A percentile compares a stretch with the other conserved stretches of the same genome.
Evolutionary conservation across 2,113 vertebrate genomes (phyloP).

Genomic region (Sialia sialis): DNA sequence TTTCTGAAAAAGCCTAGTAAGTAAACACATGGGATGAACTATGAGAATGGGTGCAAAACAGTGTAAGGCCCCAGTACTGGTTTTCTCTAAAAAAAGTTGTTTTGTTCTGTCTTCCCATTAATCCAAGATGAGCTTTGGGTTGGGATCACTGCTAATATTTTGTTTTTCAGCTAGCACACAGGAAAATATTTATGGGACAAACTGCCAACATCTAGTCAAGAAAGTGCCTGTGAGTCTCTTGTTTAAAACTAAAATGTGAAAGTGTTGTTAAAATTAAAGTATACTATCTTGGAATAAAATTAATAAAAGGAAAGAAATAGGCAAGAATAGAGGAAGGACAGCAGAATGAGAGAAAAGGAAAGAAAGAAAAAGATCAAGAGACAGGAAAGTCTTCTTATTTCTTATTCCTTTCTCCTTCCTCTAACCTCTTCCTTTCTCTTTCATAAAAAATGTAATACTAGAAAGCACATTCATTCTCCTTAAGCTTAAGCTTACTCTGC

Average conservation of each 20-base stretch:
- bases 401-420: neutral
- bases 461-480: neutral
- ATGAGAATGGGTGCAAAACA: neutral
- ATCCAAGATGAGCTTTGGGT: neutral
- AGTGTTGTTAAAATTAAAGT: neutral
- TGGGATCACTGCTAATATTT: neutral
- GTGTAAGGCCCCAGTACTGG: neutral
- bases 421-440: neutral
- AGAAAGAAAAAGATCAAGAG: neutral
- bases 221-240: neutral
- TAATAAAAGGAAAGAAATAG: neutral
- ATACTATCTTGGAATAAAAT: neutral
- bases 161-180: neutral
- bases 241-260: neutral
- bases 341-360: neutral
- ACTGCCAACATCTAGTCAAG: neutral
- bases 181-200: neutral
- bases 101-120: neutral
- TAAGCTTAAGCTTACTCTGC: neutral
- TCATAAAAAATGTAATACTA: neutral
- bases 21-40: neutral
- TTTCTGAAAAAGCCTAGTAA: neutral
- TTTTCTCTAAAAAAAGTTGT: neutral
- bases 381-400: neutral
- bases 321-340: neutral